These are phyloP conservation scores for Chromoteleia sp. DNA, from an alignment of 2,888 invertebrate species.

Conservation along the genomic window DNA sequence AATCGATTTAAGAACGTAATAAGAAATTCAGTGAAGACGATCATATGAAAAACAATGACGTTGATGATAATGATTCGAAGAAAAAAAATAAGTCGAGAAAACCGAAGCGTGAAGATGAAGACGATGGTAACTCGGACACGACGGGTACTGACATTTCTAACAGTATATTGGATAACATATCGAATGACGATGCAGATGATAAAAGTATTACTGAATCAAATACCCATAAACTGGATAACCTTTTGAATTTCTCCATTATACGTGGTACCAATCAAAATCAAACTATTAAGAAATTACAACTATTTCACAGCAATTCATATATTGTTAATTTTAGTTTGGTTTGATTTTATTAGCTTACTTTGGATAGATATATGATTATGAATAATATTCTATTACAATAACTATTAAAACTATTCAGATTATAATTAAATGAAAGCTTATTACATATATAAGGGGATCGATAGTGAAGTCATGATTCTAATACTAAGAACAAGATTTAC, in stretches of 20 bases:
- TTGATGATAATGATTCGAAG: background rate
- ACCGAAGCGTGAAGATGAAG: background rate
- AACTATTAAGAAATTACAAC: too few relatives aligned
- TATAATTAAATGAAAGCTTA: too few relatives aligned
- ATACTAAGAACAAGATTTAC: too few relatives aligned
- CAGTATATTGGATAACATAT: background rate
- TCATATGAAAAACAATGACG: too few relatives aligned
- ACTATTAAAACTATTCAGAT: too few relatives aligned
- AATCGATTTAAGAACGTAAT: background rate
- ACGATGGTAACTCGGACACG: background rate
- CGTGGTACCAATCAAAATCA: background rate
- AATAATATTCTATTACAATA: too few relatives aligned
- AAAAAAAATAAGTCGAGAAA: background rate
- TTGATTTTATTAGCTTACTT: too few relatives aligned
- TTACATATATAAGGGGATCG: too few relatives aligned
- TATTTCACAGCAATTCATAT: too few relatives aligned
- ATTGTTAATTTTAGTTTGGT: too few relatives aligned
- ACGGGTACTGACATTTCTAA: background rate
- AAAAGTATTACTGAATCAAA: constrained; percentile 1
- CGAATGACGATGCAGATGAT: background rate
- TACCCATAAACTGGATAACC: background rate
- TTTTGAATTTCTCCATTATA: background rate
- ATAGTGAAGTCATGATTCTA: too few relatives aligned
- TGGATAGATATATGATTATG: too few relatives aligned
- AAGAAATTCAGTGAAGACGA: background rate